Conservation (phyloP, 2,797 vertebrate species). For the Cynopterus sphinx region DNA sequence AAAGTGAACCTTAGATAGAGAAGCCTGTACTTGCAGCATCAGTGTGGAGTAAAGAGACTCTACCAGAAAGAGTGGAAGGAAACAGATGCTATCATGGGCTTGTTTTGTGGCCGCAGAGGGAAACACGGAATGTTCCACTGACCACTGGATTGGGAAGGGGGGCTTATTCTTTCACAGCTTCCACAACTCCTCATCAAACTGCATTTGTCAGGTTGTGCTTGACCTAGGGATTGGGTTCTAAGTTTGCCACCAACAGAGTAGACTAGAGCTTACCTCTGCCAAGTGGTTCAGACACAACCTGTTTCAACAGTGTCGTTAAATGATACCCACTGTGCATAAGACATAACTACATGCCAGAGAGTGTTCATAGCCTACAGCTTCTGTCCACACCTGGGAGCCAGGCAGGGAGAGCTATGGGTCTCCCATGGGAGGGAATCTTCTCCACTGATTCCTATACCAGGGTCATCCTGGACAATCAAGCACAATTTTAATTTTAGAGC, state of each 20-base stretch:
- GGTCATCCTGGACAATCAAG: neutral
- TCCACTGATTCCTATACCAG: neutral
- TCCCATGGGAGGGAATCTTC: neutral
- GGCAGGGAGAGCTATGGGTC: neutral
- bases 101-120: neutral
- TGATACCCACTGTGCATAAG: neutral
- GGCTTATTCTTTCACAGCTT: neutral
- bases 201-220: neutral
- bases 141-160: neutral
- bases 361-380: neutral
- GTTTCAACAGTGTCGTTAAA: neutral
- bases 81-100: neutral
- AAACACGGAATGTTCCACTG: neutral
- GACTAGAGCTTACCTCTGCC: neutral
- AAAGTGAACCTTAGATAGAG: neutral
- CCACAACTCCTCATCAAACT: neutral
- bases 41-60: neutral
- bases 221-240: neutral
- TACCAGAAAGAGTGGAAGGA: neutral
- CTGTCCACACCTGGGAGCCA: neutral
- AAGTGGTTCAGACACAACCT: neutral
- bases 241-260: neutral
- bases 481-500: constrained; percentile 19
- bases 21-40: neutral
- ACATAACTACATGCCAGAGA: neutral